Evolutionary conservation across 2,113 vertebrate species (phyloP).

Genomic region (Mormyrus lacerda): DNA sequence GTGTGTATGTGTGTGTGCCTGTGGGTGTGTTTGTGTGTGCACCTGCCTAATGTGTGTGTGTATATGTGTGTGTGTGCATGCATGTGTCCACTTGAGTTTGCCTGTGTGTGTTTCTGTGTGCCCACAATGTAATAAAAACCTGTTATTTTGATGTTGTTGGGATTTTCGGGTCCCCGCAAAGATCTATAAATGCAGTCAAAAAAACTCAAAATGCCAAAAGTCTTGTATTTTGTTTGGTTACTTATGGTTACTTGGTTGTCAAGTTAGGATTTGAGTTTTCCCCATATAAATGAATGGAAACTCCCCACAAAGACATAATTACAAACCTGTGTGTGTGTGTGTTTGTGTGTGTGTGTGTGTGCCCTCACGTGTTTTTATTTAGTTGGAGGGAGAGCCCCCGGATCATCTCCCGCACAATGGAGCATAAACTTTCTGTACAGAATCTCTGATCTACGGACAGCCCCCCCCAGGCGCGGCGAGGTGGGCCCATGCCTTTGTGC

Average conservation of each 20-base stretch:
- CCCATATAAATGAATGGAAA: no score
- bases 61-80: background rate
- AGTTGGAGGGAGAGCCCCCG: slow-evolving; percentile 29
- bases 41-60: background rate
- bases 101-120: background rate
- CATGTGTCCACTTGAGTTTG: background rate
- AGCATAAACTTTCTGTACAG: slow-evolving; percentile 40
- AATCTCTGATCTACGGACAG: slow-evolving; percentile 33
- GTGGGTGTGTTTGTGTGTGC: background rate
- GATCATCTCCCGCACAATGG: slow-evolving; percentile 46
- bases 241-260: no score
- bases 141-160: no score
- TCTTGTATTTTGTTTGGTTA: no score
- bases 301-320: no score
- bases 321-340: no score
- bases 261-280: no score
- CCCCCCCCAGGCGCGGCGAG: slow-evolving; percentile 21
- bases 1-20: background rate
- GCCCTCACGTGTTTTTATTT: background rate
- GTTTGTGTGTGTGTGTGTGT: background rate
- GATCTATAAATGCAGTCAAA: no score
- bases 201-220: no score
- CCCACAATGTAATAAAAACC: no score
- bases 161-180: no score
- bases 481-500: slow-evolving; percentile 37